Evolutionary conservation across 2,113 vertebrate genomes (phyloP).

Genomic region (Collichthys lucidus): DNA sequence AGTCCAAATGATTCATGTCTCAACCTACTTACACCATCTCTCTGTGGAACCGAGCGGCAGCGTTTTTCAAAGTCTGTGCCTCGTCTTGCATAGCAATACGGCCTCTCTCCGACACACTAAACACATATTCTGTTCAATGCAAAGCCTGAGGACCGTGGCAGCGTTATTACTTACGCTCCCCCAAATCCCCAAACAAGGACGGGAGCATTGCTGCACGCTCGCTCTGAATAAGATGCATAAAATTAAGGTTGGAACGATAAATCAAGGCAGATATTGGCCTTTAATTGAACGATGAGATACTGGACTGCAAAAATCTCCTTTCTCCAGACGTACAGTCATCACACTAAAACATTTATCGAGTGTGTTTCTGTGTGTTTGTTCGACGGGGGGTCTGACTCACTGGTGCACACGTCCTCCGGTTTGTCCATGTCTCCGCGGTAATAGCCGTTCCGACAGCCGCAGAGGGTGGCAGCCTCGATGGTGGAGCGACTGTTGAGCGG

Average conservation of each 20-base stretch:
- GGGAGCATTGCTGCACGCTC: slow-evolving; percentile 32
- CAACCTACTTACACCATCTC: slow-evolving; percentile 80
- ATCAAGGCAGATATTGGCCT: slow-evolving; percentile 56
- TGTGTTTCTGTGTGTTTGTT: not conserved
- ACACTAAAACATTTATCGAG: not conserved
- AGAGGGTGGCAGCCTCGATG: slow-evolving; percentile 91
- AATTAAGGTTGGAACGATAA: slow-evolving; percentile 54
- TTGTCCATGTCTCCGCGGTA: slow-evolving; percentile 93
- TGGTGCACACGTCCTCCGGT: slow-evolving; percentile 92
- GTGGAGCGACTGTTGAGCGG: slow-evolving; percentile 94
- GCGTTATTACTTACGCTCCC: slow-evolving; percentile 73
- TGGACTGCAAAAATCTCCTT: slow-evolving; percentile 12
- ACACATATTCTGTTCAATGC: slow-evolving; percentile 67
- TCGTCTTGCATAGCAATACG: slow-evolving; percentile 67
- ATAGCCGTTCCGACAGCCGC: slow-evolving; percentile 94
- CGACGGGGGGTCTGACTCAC: slow-evolving; percentile 83
- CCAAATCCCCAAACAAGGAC: slow-evolving; percentile 67
- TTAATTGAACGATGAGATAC: slow-evolving; percentile 60
- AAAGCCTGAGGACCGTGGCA: slow-evolving; percentile 68
- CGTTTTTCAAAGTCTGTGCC: slow-evolving; percentile 62
- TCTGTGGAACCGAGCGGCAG: slow-evolving; percentile 67
- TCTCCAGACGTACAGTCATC: not conserved
- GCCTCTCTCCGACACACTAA: slow-evolving; percentile 70
- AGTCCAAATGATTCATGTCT: slow-evolving; percentile 78
- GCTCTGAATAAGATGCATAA: slow-evolving; percentile 46